Evolutionary conservation across 2,797 vertebrate species (phyloP).

Genomic region (Diplodus puntazzo): DNA sequence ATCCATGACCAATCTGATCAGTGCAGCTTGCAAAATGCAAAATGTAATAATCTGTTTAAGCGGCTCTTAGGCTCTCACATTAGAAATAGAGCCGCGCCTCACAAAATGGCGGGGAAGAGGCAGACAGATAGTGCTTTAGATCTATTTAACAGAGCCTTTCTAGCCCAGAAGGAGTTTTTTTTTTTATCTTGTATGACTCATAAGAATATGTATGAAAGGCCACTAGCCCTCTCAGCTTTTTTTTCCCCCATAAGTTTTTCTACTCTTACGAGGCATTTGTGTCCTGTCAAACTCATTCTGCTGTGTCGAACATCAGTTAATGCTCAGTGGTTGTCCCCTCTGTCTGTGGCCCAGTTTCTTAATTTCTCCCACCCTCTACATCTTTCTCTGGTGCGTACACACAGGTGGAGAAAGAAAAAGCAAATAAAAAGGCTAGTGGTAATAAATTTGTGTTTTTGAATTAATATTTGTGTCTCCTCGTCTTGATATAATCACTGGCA

Average conservation of each 20-base stretch:
- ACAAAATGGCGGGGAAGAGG: conserved; percentile 40
- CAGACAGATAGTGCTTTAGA: conserved; percentile 49
- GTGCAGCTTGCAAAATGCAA: conserved; percentile 70
- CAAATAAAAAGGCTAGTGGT: neutral
- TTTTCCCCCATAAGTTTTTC: conserved; percentile 2
- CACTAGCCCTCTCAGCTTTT: conserved; percentile 12
- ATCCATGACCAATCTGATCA: conserved; percentile 82
- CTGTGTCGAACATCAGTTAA: conserved; percentile 48
- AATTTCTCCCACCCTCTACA: neutral
- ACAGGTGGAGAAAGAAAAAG: neutral
- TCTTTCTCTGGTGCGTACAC: neutral
- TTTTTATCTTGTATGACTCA: conserved; percentile 38
- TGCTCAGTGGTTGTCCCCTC: conserved; percentile 32
- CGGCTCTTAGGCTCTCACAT: conserved; percentile 49
- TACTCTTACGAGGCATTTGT: conserved; percentile 37
- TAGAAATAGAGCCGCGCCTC: conserved; percentile 42
- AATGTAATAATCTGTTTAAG: conserved; percentile 72
- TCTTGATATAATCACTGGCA: too few relatives aligned
- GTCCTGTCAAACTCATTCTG: conserved; percentile 50
- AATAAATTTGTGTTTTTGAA: neutral
- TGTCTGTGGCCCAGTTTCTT: conserved; percentile 27
- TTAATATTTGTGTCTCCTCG: too few relatives aligned
- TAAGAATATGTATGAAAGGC: conserved; percentile 54
- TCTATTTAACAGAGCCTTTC: conserved; percentile 46
- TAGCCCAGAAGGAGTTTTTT: conserved; percentile 15